phyloP scores from a whole-genome alignment of 2,113 vertebrate species.

The Esox niger region DNA sequence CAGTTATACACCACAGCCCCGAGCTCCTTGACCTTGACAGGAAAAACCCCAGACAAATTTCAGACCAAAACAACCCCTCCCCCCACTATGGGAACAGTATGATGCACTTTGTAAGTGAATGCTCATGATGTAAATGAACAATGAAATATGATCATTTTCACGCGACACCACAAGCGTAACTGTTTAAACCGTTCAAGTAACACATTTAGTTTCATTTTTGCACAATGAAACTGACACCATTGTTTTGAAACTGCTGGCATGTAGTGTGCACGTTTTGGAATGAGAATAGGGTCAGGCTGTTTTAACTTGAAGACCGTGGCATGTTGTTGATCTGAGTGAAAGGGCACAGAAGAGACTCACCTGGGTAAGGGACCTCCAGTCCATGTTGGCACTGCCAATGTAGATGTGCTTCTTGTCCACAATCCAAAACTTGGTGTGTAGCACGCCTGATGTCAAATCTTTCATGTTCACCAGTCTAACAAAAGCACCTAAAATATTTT shows the following conservation, averaged over 20 bases:
- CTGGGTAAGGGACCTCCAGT: slow-evolving; percentile 94
- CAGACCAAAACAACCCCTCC: too few relatives aligned
- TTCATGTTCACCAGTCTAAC: slow-evolving; percentile 81
- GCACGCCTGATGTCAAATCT: slow-evolving; percentile 79
- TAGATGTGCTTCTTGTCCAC: slow-evolving; percentile 87
- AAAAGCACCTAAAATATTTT: slow-evolving; percentile 78
- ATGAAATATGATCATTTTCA: too few relatives aligned
- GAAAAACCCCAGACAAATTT: not conserved
- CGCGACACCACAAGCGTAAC: too few relatives aligned
- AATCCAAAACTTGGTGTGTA: slow-evolving; percentile 96
- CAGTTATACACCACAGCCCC: slow-evolving; percentile 86
- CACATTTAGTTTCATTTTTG: too few relatives aligned
- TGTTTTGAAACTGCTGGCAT: too few relatives aligned
- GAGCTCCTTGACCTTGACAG: slow-evolving; percentile 88
- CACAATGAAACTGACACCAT: too few relatives aligned
- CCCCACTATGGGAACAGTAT: too few relatives aligned
- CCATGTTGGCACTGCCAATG: slow-evolving; percentile 95
- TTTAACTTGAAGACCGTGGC: not conserved
- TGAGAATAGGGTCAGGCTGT: too few relatives aligned
- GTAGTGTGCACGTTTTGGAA: too few relatives aligned
- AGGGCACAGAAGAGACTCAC: slow-evolving; percentile 49
- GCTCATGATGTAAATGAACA: too few relatives aligned
- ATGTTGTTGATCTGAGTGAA: not conserved
- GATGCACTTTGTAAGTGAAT: too few relatives aligned
- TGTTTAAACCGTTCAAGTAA: too few relatives aligned